A percentile compares a stretch with the other conserved stretches of the same genome.
These are phyloP conservation scores for Sylvia borin DNA, from an alignment of 2,797 vertebrate species.

Conservation along the genomic window DNA sequence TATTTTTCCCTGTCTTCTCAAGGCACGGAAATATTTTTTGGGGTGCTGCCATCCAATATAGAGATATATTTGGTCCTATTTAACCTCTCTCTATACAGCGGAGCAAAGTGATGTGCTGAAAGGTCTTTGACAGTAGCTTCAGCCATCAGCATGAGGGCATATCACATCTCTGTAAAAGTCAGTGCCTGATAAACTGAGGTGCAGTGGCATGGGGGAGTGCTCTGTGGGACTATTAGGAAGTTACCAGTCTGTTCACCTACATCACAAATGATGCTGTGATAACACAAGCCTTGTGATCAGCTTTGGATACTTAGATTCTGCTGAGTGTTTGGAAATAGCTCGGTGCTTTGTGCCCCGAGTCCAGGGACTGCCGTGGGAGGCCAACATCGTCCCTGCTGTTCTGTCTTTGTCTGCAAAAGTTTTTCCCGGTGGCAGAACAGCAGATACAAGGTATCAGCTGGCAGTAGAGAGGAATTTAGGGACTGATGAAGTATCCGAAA, in stretches of 20 bases:
- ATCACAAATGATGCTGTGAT: background rate
- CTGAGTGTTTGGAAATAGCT: background rate
- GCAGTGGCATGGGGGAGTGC: background rate
- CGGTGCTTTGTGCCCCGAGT: background rate
- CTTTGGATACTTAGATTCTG: background rate
- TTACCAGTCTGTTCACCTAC: background rate
- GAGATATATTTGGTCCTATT: background rate
- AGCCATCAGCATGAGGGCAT: background rate
- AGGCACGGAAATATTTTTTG: background rate
- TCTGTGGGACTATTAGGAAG: background rate
- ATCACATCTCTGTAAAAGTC: background rate
- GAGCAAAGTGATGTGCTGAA: background rate
- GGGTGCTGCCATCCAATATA: background rate
- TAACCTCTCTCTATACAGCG: background rate
- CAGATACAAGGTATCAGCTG: background rate
- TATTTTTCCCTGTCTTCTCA: background rate
- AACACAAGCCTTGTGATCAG: background rate
- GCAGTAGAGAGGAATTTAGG: background rate
- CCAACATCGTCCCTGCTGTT: background rate
- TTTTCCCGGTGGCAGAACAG: background rate
- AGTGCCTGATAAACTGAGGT: background rate
- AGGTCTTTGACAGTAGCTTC: background rate
- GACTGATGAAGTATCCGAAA: fast-evolving
- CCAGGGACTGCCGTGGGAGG: background rate
- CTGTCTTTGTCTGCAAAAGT: background rate